Evolutionary conservation across 2,797 vertebrate genomes (phyloP).

Genomic region (Crossoptilon crossoptilon): DNA sequence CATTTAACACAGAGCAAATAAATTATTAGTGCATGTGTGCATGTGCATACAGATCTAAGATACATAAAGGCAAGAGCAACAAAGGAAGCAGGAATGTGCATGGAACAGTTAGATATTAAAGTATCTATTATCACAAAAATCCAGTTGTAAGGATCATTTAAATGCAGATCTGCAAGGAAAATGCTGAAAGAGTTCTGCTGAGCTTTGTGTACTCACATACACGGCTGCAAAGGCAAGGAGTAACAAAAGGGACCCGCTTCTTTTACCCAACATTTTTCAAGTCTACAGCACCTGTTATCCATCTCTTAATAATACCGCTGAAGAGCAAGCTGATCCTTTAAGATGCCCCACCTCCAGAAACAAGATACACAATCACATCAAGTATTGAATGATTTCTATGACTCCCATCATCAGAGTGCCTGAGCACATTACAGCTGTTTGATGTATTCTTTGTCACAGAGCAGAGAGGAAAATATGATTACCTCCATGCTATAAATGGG

Average conservation of each 20-base stretch:
- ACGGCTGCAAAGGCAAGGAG: not conserved
- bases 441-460: conserved; percentile 60
- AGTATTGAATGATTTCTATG: conserved; percentile 42
- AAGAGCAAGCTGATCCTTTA: conserved; percentile 45
- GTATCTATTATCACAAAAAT: conserved; percentile 21
- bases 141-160: conserved; percentile 24
- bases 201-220: not conserved
- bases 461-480: conserved; percentile 57
- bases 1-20: conserved; percentile 67
- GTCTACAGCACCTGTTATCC: conserved; percentile 16
- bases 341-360: conserved; percentile 46
- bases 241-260: conserved; percentile 4
- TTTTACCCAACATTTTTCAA: conserved; percentile 4
- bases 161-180: not conserved
- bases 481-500: conserved; percentile 16
- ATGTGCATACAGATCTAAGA: conserved; percentile 36
- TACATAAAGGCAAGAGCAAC: conserved; percentile 16
- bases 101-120: not conserved
- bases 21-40: conserved; percentile 35
- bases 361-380: conserved; percentile 46
- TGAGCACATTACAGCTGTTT: conserved; percentile 48
- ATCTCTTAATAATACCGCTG: not conserved
- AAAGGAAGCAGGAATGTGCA: conserved; percentile 23
- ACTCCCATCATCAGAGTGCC: conserved; percentile 34
- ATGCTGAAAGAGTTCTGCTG: conserved; percentile 4